phyloP scores from a whole-genome alignment of 2,797 vertebrate species.

The Oreochromis grahami region DNA sequence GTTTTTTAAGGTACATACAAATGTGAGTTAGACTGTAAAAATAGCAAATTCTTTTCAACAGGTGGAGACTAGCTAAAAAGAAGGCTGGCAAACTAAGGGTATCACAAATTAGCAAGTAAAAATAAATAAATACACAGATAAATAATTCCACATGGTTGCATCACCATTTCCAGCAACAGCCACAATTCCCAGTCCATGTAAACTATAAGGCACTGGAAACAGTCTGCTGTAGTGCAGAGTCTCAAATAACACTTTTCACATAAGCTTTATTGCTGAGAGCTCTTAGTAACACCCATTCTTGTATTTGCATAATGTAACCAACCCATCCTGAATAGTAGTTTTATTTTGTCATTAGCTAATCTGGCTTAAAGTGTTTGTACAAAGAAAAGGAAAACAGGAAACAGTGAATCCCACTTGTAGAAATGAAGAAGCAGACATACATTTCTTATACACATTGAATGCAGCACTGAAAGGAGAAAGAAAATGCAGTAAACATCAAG shows the following conservation, averaged over 20 bases:
- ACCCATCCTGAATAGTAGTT: neutral
- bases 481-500: neutral
- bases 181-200: neutral
- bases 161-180: neutral
- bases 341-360: neutral
- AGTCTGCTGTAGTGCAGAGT: neutral
- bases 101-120: neutral
- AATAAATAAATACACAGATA: neutral
- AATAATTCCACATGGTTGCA: neutral
- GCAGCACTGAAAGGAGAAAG: no score
- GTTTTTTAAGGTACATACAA: neutral
- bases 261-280: neutral
- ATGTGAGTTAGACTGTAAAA: neutral
- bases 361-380: neutral
- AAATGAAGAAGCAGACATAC: neutral
- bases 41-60: neutral
- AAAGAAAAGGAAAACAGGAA: neutral
- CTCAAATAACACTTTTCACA: neutral
- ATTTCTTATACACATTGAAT: neutral
- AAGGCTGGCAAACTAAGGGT: neutral
- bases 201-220: neutral
- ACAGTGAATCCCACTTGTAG: neutral
- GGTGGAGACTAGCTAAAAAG: neutral
- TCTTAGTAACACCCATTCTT: neutral
- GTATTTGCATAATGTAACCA: neutral